These are phyloP conservation scores for Spilogale gracilis DNA, from an alignment of 2,113 vertebrate species.

Conservation along the genomic window DNA sequence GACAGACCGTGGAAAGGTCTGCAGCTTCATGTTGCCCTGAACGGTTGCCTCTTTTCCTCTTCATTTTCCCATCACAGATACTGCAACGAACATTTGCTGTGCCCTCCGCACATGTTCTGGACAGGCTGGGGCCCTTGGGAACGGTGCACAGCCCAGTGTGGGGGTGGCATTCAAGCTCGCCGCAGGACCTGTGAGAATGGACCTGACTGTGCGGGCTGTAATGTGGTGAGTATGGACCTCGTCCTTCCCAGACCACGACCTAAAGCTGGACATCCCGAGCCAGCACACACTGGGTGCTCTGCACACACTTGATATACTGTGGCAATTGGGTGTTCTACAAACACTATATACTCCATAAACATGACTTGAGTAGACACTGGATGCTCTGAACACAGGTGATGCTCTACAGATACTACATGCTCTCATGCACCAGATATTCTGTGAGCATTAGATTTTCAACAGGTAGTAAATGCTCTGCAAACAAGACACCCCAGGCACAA, in stretches of 20 bases:
- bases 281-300: too few relatives aligned
- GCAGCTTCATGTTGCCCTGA: constrained; percentile 40
- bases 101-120: constrained; percentile 97
- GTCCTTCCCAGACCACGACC: rapidly evolving
- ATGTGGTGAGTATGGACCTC: constrained; percentile 87
- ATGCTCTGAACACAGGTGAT: neutral
- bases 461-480: neutral
- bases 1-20: neutral
- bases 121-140: constrained; percentile 98
- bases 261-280: too few relatives aligned
- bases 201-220: constrained; percentile 96
- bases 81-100: constrained; percentile 97
- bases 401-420: rapidly evolving
- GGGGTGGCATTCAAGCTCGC: constrained; percentile 96
- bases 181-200: constrained; percentile 96
- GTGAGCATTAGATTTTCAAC: too few relatives aligned
- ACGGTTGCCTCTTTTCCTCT: constrained; percentile 57
- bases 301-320: neutral
- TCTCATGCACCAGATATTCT: neutral
- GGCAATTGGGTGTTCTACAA: neutral
- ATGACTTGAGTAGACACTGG: too few relatives aligned
- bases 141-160: constrained; percentile 95
- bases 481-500: too few relatives aligned
- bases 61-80: constrained; percentile 89
- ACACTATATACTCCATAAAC: neutral